Evolutionary conservation across 35 echinoderm and acorn worm genomes (phyloP), one percentile per base, ranked within the genome.

Genomic region (Amphiura filiformis): DNA sequence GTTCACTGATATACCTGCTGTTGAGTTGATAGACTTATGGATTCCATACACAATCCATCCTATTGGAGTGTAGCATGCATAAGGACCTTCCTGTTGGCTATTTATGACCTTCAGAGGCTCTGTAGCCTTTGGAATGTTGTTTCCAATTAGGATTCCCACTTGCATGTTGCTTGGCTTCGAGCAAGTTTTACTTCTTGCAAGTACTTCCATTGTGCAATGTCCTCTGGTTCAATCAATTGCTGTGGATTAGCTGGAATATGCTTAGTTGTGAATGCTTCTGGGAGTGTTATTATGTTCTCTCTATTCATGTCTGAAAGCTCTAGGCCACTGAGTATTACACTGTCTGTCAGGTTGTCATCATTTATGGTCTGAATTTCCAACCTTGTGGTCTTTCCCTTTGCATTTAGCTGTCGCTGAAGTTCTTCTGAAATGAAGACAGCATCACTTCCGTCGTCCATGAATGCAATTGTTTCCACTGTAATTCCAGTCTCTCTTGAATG

Each of bases 41-140:
- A 47, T 4, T 34, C 90, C 90, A 44, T 84, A 65, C 0, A 92
- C 23, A 3, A 76, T 87, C 90, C 90, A 87, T 32, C 90, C 90
- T 20, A 92, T 56, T 2, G 47, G 65, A 0, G 82, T 75, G 39
- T 77, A 31, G 0, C 65, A 35, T 0, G 84, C 84, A 35, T 87
- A 92, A 31, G 90, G 90, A 38, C 87, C 84, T 33, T 65, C 79
- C 32, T 13, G 34, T n/a, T 52, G 0, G 3, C 84, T 84, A 23
- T 41, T 36, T 56, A 84, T 86, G 47, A 84, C 38, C n/a, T 87
- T 84, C 13, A 35, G 34, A 0, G 80, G 79, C 84, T 40, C 47
- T 14, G 81, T 39, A 2, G 84, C 84, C 36, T 92, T 76, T 36
- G 90, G 90, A 9, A 40, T 81, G 39, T 92, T 84, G 22, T 56